Evolutionary conservation across 2,797 vertebrate genomes (phyloP).

Genomic region (Adelosebastes latens): DNA sequence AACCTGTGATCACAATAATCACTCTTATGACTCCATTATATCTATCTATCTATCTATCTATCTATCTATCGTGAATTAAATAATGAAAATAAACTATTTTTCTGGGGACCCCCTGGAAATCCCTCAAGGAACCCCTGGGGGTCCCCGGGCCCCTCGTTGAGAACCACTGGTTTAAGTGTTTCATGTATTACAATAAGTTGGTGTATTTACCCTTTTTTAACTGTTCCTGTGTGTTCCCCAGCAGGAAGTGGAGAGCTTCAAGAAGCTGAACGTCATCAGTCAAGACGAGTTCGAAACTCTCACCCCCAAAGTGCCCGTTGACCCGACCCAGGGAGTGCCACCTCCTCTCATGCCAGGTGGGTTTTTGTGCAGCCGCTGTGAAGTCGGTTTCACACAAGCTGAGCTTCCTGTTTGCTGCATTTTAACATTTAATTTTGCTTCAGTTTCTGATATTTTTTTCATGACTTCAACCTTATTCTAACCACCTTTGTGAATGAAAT

Average conservation of each 20-base stretch:
- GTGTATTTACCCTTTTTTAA: neutral
- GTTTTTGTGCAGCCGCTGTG: neutral
- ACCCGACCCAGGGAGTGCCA: constrained; percentile 82
- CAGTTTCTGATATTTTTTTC: neutral
- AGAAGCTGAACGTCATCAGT: constrained; percentile 91
- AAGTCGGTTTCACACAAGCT: neutral
- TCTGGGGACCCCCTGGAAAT: too few species aligned
- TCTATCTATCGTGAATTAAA: too few species aligned
- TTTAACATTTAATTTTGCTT: neutral
- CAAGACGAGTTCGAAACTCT: constrained; percentile 91
- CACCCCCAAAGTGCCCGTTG: constrained; percentile 83
- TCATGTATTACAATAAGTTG: neutral
- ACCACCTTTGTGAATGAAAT: neutral
- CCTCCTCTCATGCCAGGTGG: constrained; percentile 82
- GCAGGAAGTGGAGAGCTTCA: constrained; percentile 93
- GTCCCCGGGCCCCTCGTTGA: too few species aligned
- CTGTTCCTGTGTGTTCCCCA: constrained; percentile 63
- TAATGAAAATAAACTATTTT: too few species aligned
- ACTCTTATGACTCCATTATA: too few species aligned
- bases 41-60: too few species aligned
- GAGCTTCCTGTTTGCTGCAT: neutral
- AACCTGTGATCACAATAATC: too few species aligned
- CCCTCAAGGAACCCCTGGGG: too few species aligned
- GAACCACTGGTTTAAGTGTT: too few species aligned
- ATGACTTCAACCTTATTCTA: neutral